Percentiles rank a stretch among this genome's conserved stretches.
phyloP scores from a whole-genome alignment of 2,797 vertebrate genomes.

The Esox lucius region DNA sequence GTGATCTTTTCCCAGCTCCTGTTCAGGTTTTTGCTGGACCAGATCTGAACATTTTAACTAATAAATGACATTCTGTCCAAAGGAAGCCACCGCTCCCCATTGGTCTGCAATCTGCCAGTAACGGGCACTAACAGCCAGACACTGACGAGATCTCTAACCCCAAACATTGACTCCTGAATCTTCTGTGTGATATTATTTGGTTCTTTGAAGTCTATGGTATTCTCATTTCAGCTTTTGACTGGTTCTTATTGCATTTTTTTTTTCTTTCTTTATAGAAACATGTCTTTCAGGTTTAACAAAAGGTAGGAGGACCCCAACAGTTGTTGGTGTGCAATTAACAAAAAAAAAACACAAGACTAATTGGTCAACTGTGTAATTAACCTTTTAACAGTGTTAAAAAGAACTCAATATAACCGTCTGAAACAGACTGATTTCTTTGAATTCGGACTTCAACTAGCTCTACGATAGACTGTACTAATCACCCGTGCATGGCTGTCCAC shows the following conservation, averaged over 20 bases:
- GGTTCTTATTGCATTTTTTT: slow-evolving; percentile 39
- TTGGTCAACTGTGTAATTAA: slow-evolving; percentile 21
- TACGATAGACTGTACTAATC: slow-evolving; percentile 41
- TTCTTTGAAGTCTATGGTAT: not conserved
- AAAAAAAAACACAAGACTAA: slow-evolving; percentile 11
- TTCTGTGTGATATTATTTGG: not conserved
- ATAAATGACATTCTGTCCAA: not conserved
- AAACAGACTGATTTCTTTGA: slow-evolving; percentile 38
- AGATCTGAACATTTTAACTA: slow-evolving; percentile 1
- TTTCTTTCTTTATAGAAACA: slow-evolving; percentile 87
- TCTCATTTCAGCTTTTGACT: slow-evolving; percentile 24
- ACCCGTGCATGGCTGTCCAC: slow-evolving; percentile 47
- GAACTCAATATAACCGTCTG: slow-evolving; percentile 40
- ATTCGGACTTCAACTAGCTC: not conserved
- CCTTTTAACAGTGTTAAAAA: slow-evolving; percentile 36
- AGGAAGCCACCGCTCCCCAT: not conserved
- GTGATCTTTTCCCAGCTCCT: not conserved
- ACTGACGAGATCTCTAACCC: not conserved
- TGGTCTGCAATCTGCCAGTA: slow-evolving; percentile 7
- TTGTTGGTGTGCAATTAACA: slow-evolving; percentile 39
- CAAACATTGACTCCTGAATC: too few relatives aligned
- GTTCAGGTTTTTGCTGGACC: not conserved
- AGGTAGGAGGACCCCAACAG: slow-evolving; percentile 81
- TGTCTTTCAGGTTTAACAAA: slow-evolving; percentile 94
- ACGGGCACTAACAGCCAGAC: not conserved